Evolutionary conservation across 2,113 vertebrate genomes (phyloP), one percentile per base, ranked within the genome.

Genomic region (Carettochelys insculpta): DNA sequence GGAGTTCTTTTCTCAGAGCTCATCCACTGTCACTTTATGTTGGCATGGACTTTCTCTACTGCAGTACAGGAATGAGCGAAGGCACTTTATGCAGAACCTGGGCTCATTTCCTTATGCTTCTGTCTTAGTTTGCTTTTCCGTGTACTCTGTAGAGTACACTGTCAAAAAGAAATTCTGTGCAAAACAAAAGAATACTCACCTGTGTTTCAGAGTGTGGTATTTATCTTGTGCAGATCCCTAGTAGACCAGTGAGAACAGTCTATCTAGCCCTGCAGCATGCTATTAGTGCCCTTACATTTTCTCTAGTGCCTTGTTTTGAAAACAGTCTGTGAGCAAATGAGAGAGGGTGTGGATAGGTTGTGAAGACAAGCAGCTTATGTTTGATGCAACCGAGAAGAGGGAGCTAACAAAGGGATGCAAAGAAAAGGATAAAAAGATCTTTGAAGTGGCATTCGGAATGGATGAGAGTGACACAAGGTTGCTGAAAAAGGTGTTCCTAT

Each of bases 201-300:
- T 38, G 24, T 14, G 13, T 48, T 65, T 50, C 48, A 61, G 65
- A 47, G 1, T 25, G 3, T 1, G n/a, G 61, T 20, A 1, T n/a
- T 73, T 85, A 47, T 1, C 4, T n/a, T n/a, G 14, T 38, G 13
- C 29, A 45, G 22, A 5, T 8, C 2, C 12, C 12, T 27, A 31
- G 78, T 14, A 80, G 45, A 4, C 56, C 31, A 14, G n/a, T 19
- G 78, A 34, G 68, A n/a, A 52, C 53, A 81, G 41, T 51, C 52
- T 51, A 0, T 14, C 51, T 71, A 77, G 78, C 77, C 53, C 20
- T 65, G 77, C 43, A 41, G 34, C 22, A 0, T 12, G 51, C 38
- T 2, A 83, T 29, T 14, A 24, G 34, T 87, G 51, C 48, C 56
- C 31, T 0, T 29, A 16, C 0, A 0, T 31, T 17, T 31, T n/a